A percentile compares a stretch with the other conserved stretches of the same genome.
Conservation (phyloP, 2,797 vertebrate species). For the Pseudochromis fuscus region DNA sequence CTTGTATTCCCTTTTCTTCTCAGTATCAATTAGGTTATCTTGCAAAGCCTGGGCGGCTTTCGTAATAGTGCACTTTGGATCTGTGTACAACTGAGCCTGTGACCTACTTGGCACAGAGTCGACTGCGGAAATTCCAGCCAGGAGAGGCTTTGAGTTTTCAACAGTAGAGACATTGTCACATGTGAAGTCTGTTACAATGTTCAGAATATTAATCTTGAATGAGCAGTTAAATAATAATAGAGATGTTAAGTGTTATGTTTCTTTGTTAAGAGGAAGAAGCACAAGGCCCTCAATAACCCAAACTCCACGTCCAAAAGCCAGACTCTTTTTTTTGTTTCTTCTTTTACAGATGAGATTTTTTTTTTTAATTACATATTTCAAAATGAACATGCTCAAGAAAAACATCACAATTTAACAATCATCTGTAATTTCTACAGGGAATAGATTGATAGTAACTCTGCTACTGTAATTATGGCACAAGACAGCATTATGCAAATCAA, state of each 20-base stretch:
- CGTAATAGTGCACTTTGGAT: slow-evolving; percentile 68
- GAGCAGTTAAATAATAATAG: not conserved
- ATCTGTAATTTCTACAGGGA: not conserved
- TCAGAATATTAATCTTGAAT: not conserved
- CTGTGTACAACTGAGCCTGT: slow-evolving; percentile 38
- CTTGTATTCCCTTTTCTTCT: slow-evolving; percentile 17
- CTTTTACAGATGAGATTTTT: too few species aligned
- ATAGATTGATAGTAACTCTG: not conserved
- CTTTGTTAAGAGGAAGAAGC: too few species aligned
- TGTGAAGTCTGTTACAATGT: not conserved
- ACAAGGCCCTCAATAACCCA: too few species aligned
- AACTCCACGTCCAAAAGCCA: too few species aligned
- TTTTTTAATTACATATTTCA: too few species aligned
- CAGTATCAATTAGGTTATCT: slow-evolving; percentile 36
- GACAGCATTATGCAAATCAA: not conserved
- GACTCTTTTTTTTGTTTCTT: too few species aligned
- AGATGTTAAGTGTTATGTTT: not conserved
- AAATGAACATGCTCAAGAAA: too few species aligned
- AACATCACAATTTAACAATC: too few species aligned
- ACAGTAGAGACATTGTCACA: slow-evolving; percentile 6
- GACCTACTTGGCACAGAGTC: slow-evolving; percentile 51
- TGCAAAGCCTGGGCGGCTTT: slow-evolving; percentile 28
- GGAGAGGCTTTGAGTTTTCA: slow-evolving; percentile 7
- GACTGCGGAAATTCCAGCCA: slow-evolving; percentile 19
- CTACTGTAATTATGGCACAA: not conserved